Percentiles rank a stretch among this genome's conserved stretches.
Conservation (phyloP, 2,113 vertebrate genomes). For the Crocuta crocuta region DNA sequence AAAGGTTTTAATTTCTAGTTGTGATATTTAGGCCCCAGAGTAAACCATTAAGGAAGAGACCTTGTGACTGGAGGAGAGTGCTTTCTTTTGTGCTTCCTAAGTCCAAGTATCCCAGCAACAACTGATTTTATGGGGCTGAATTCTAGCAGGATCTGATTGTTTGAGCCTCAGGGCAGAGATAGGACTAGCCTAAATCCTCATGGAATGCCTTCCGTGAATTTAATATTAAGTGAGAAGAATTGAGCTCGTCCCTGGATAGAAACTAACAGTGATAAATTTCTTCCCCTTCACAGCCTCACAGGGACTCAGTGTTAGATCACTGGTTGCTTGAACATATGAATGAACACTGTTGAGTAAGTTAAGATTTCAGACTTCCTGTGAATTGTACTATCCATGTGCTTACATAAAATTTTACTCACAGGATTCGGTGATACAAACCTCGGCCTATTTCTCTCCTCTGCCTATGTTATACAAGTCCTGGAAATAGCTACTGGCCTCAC, state of each 20-base stretch:
- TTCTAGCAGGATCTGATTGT: neutral
- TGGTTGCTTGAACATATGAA: neutral
- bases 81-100: neutral
- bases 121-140: neutral
- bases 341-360: neutral
- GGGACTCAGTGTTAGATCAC: neutral
- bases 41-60: neutral
- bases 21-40: neutral
- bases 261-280: conserved; percentile 17
- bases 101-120: conserved; percentile 20
- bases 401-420: conserved; percentile 43
- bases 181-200: neutral
- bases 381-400: neutral
- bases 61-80: neutral
- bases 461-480: neutral
- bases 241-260: conserved; percentile 30
- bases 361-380: neutral
- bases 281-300: conserved; percentile 1
- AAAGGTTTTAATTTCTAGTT: conserved; percentile 12
- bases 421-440: conserved; percentile 24
- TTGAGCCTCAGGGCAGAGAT: neutral
- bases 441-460: neutral
- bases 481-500: conserved; percentile 23
- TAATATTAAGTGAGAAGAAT: conserved; percentile 54
- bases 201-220: neutral